These are phyloP conservation scores for Cheilosia soror DNA, from an alignment of 2,888 invertebrate genomes.

Conservation along the genomic window DNA sequence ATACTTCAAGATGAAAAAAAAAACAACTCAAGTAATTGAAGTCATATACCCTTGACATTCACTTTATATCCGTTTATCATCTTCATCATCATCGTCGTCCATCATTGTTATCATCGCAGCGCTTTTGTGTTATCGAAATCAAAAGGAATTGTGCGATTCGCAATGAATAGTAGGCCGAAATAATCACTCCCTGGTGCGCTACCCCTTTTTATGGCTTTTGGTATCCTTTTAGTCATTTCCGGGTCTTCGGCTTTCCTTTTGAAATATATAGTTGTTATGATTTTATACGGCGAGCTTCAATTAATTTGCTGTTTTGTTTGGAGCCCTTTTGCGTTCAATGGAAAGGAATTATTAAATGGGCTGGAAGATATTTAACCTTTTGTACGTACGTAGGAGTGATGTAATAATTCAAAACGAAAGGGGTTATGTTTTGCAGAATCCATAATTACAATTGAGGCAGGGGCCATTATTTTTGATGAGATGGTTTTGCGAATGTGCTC, in stretches of 20 bases:
- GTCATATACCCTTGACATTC: constrained; percentile 44
- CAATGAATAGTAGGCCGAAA: constrained; percentile 37
- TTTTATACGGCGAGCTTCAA: constrained; percentile 50
- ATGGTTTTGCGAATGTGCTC: not conserved
- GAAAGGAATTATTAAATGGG: constrained; percentile 63
- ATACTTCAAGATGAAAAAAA: not conserved
- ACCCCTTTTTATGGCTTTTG: constrained; percentile 56
- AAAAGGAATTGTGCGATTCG: constrained; percentile 59
- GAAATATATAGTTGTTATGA: constrained; percentile 68
- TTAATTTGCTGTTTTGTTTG: constrained; percentile 63
- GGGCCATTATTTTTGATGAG: not conserved
- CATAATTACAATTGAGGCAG: constrained; percentile 1
- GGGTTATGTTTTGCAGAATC: constrained; percentile 29
- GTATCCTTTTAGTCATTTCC: constrained; percentile 45
- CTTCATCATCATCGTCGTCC: constrained; percentile 47
- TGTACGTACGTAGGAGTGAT: constrained; percentile 53
- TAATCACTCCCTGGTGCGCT: constrained; percentile 47
- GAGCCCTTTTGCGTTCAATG: constrained; percentile 19
- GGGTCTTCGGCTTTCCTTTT: constrained; percentile 40
- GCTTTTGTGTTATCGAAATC: constrained; percentile 64
- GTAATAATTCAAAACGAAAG: constrained; percentile 62
- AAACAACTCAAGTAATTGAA: constrained; percentile 57
- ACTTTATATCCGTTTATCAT: constrained; percentile 65
- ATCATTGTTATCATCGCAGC: constrained; percentile 35
- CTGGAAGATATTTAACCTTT: constrained; percentile 68